Percentiles rank a stretch among this genome's conserved stretches.
Evolutionary conservation across 2,797 vertebrate genomes (phyloP).

Genomic region (Liasis olivaceus): DNA sequence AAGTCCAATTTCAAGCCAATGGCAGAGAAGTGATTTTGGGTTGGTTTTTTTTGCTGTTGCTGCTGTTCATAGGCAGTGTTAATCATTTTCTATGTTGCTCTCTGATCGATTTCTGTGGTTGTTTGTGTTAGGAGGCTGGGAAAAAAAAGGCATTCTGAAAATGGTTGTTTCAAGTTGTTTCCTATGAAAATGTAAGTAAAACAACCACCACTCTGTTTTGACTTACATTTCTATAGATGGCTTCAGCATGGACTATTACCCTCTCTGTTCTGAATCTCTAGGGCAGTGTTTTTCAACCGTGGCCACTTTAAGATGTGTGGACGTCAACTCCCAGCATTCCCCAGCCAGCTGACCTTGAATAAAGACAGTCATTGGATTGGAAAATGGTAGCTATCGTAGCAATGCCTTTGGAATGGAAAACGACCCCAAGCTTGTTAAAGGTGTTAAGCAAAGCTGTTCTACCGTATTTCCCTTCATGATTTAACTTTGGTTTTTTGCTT

Average conservation of each 20-base stretch:
- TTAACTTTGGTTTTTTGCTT: not conserved
- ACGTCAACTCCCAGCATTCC: no score
- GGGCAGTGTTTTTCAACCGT: not conserved
- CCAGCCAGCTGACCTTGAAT: not conserved
- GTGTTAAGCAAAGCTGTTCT: not conserved
- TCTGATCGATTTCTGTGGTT: not conserved
- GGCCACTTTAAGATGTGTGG: no score
- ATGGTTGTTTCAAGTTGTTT: not conserved
- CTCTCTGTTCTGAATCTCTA: not conserved
- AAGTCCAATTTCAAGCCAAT: not conserved
- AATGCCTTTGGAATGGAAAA: not conserved
- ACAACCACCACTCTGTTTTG: not conserved
- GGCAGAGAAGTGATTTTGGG: not conserved
- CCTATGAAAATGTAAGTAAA: not conserved
- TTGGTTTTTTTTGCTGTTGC: not conserved
- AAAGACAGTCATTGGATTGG: not conserved
- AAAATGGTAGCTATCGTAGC: not conserved
- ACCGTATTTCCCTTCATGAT: not conserved
- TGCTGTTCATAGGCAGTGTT: not conserved
- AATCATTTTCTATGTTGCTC: not conserved
- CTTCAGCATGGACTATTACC: not conserved
- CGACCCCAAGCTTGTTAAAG: not conserved
- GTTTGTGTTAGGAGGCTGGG: not conserved
- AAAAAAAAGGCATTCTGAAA: not conserved
- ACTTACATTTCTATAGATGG: not conserved